Evolutionary conservation across 1,140 invertebrate genomes (phyloP).

Genomic region (Drosophila carrolli): DNA sequence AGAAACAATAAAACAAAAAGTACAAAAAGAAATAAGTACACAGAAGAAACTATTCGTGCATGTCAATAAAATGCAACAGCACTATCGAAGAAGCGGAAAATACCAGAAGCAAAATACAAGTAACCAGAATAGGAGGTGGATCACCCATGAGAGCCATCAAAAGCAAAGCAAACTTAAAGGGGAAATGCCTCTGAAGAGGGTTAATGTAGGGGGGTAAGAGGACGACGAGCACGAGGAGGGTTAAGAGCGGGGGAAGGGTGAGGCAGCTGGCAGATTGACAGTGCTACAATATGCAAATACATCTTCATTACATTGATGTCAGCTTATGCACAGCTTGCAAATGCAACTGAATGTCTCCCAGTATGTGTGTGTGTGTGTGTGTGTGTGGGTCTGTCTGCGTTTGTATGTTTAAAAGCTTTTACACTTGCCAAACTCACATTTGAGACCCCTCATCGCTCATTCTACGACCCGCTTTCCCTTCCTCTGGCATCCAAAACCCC

Average conservation of each 20-base stretch:
- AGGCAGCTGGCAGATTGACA: constrained; percentile 61
- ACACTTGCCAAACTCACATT: constrained; percentile 74
- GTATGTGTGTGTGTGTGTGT: constrained; percentile 1
- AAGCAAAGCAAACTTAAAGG: constrained; percentile 63
- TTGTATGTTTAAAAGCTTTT: constrained; percentile 81
- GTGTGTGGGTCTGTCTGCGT: constrained; percentile 19
- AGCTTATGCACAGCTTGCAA: constrained; percentile 74
- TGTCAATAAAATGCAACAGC: constrained; percentile 68
- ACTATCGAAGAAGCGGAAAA: constrained; percentile 11
- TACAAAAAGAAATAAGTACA: background rate
- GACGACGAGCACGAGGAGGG: background rate
- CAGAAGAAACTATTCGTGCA: constrained; percentile 30
- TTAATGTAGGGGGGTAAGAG: constrained; percentile 10
- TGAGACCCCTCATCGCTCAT: constrained; percentile 42
- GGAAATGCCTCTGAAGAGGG: constrained; percentile 10
- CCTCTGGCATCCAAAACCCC: background rate
- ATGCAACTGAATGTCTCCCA: constrained; percentile 23
- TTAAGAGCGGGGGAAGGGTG: background rate
- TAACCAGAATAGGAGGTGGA: constrained; percentile 14
- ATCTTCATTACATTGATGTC: constrained; percentile 83
- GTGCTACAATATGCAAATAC: constrained; percentile 82
- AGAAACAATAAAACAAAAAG: constrained; percentile 27
- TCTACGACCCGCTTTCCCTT: background rate
- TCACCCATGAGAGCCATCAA: constrained; percentile 63
- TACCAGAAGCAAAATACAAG: constrained; percentile 8